A percentile compares a stretch with the other conserved stretches of the same genome.
These are phyloP conservation scores for Himalopsyche anomala DNA, from an alignment of 2,888 invertebrate species.

Conservation along the genomic window DNA sequence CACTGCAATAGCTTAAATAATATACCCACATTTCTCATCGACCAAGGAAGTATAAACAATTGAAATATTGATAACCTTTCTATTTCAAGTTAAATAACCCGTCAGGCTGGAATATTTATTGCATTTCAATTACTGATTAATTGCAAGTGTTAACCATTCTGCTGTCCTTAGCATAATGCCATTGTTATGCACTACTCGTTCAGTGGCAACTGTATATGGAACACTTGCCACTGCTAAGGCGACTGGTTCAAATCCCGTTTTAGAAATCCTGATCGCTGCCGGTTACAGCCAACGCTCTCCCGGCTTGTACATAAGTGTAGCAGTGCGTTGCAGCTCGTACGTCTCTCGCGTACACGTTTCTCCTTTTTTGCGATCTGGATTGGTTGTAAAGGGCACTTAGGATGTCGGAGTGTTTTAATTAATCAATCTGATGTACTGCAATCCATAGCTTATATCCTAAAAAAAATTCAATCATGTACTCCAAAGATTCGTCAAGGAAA, in stretches of 20 bases:
- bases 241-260: conserved; percentile 25
- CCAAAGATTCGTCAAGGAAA: too few relatives aligned
- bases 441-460: too few relatives aligned
- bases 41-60: too few relatives aligned
- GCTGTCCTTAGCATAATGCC: conserved; percentile 10
- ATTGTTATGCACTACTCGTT: conserved; percentile 21
- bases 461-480: too few relatives aligned
- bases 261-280: conserved; percentile 35
- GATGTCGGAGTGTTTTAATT: conserved; percentile 14
- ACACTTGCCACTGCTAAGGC: conserved; percentile 22
- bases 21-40: too few relatives aligned
- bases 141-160: conserved; percentile 15
- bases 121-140: conserved; percentile 1
- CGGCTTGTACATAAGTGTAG: background rate
- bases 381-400: background rate
- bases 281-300: background rate
- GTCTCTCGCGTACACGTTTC: background rate
- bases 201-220: conserved; percentile 26
- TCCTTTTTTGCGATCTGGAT: conserved; percentile 22
- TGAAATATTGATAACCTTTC: too few relatives aligned
- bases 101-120: background rate
- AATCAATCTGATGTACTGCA: background rate
- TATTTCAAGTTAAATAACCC: background rate
- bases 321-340: background rate
- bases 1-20: too few relatives aligned